Percentiles rank a stretch among this genome's conserved stretches.
These are phyloP conservation scores for Mellilla xanthometata DNA, from an alignment of 2,888 invertebrate genomes.

Conservation along the genomic window DNA sequence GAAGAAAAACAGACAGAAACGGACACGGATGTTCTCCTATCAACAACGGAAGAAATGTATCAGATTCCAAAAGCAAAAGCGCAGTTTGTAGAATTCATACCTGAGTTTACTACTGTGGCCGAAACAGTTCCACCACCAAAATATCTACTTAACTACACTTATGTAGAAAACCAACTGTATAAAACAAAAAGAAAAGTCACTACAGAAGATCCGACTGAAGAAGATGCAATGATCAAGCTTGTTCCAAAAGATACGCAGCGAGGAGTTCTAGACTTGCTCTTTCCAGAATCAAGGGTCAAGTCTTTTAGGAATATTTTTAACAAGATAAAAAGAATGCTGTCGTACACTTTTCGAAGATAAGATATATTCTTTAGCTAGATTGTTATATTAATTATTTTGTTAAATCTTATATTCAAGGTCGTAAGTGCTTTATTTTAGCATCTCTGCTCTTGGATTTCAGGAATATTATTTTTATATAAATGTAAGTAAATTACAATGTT, in stretches of 20 bases:
- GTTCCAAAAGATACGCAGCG: slow-evolving; percentile 42
- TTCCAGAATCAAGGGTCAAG: slow-evolving; percentile 55
- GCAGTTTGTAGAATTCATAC: slow-evolving; percentile 45
- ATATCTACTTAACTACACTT: slow-evolving; percentile 27
- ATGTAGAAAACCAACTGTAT: neutral
- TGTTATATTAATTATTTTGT: too few species aligned
- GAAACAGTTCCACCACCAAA: slow-evolving; percentile 30
- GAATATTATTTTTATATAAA: too few species aligned
- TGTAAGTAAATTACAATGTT: too few species aligned
- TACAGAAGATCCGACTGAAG: slow-evolving; percentile 33
- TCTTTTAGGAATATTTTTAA: slow-evolving; percentile 59
- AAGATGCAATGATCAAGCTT: slow-evolving; percentile 32
- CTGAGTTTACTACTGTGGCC: slow-evolving; percentile 16
- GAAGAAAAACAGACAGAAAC: slow-evolving; percentile 19
- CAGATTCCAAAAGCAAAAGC: slow-evolving; percentile 30
- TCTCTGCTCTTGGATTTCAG: too few species aligned
- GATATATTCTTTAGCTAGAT: too few species aligned
- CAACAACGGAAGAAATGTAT: slow-evolving; percentile 37
- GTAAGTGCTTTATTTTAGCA: too few species aligned
- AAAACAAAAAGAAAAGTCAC: slow-evolving; percentile 8
- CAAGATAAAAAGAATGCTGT: slow-evolving; percentile 49
- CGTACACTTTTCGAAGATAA: slow-evolving; percentile 47
- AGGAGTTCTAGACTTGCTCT: slow-evolving; percentile 59
- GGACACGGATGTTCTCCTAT: slow-evolving; percentile 30
- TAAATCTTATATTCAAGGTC: too few species aligned